Percentiles rank a stretch among this genome's conserved stretches.
These are phyloP conservation scores for Catocala nupta DNA, from an alignment of 2,888 invertebrate genomes.

Conservation along the genomic window DNA sequence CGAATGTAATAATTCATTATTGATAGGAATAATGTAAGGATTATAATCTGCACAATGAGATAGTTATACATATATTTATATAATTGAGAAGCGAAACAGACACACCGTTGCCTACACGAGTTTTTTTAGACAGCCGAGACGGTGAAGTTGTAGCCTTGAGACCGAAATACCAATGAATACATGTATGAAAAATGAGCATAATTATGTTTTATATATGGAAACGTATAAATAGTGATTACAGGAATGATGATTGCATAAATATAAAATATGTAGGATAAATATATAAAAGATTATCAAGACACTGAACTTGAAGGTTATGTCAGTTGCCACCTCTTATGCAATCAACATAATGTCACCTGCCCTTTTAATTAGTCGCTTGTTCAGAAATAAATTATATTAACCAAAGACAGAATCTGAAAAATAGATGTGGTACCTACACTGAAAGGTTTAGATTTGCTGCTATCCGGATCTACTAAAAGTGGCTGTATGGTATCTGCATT, in stretches of 20 bases:
- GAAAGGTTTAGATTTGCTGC: conserved; percentile 12
- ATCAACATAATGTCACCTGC: conserved; percentile 72
- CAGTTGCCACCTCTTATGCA: conserved; percentile 59
- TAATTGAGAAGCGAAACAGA: conserved; percentile 21
- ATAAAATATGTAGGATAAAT: conserved; percentile 52
- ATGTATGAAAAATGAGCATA: conserved; percentile 37
- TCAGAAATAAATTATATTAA: conserved; percentile 13
- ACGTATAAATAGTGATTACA: conserved; percentile 36
- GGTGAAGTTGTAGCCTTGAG: conserved; percentile 55
- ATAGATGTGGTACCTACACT: conserved; percentile 6
- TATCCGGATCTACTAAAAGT: conserved; percentile 19
- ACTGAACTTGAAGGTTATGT: conserved; percentile 30
- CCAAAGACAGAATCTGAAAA: conserved; percentile 3
- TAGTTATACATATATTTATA: conserved; percentile 21
- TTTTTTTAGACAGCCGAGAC: conserved; percentile 29
- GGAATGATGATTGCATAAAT: conserved; percentile 73
- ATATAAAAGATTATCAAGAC: conserved; percentile 32
- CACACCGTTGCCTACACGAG: conserved; percentile 30
- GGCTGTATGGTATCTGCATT: conserved; percentile 10
- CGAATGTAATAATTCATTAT: conserved; percentile 28
- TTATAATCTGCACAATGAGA: conserved; percentile 32
- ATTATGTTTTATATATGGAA: conserved; percentile 34
- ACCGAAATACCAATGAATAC: conserved; percentile 50
- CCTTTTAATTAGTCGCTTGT: conserved; percentile 54
- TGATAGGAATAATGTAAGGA: conserved; percentile 25